These are phyloP conservation scores for Helobdella robusta DNA, from an alignment of 2,888 invertebrate genomes.

Conservation along the genomic window DNA sequence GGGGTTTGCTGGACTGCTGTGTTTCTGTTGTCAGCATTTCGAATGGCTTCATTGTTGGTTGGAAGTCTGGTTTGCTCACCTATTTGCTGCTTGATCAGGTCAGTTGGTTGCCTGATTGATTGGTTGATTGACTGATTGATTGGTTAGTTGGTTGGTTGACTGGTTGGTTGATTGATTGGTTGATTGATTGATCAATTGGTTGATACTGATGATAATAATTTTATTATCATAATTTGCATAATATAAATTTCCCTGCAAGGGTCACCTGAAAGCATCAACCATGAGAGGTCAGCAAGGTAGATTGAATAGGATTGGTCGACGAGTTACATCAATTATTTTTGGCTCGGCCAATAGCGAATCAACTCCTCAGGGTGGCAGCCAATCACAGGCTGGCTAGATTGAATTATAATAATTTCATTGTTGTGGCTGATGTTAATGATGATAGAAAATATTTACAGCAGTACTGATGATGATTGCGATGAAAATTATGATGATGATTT, in stretches of 20 bases:
- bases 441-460: background rate
- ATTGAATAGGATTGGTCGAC: slow-evolving; percentile 10
- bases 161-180: too few species aligned
- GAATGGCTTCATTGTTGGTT: slow-evolving; percentile 17
- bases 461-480: background rate
- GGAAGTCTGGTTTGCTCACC: slow-evolving; percentile 17
- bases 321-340: slow-evolving; percentile 19
- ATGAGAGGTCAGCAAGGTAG: slow-evolving; percentile 13
- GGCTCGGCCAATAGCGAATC: background rate
- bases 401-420: background rate
- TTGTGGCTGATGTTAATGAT: background rate
- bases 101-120: too few species aligned
- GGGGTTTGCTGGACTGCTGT: slow-evolving; percentile 13
- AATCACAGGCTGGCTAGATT: background rate
- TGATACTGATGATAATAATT: background rate
- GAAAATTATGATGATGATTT: background rate
- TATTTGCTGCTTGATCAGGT: slow-evolving; percentile 15
- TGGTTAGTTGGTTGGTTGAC: too few species aligned
- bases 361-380: background rate
- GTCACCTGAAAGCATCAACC: background rate
- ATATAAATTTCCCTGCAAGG: background rate
- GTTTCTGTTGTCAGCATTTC: slow-evolving; percentile 12
- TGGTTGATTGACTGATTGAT: background rate
- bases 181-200: background rate
- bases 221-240: background rate